phyloP scores from a whole-genome alignment of 2,888 invertebrate genomes.

The Eristalis tenax region DNA sequence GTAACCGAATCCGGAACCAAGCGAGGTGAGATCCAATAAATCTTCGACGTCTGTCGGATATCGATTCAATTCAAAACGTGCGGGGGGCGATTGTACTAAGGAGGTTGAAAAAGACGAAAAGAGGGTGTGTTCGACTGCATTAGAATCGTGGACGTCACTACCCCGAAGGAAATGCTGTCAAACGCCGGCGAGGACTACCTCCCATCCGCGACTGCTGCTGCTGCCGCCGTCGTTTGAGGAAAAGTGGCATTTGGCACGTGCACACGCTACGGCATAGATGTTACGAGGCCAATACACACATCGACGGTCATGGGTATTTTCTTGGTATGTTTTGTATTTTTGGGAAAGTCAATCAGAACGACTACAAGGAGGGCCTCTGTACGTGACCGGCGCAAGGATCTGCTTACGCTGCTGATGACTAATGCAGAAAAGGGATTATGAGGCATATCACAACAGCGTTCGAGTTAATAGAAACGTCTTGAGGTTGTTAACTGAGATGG shows the following conservation, averaged over 20 bases:
- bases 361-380: neutral
- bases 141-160: neutral
- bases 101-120: too few species aligned
- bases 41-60: slow-evolving; percentile 44
- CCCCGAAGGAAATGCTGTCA: neutral
- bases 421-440: neutral
- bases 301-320: neutral
- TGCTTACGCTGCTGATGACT: neutral
- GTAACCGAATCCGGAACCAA: slow-evolving; percentile 15
- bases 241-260: slow-evolving; percentile 48
- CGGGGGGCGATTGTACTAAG: too few species aligned
- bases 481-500: neutral
- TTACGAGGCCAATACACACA: slow-evolving; percentile 1
- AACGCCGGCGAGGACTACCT: neutral
- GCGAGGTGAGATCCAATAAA: slow-evolving; percentile 30
- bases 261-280: neutral
- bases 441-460: neutral
- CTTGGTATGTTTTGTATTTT: too few species aligned
- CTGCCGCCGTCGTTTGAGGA: neutral
- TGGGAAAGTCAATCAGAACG: slow-evolving; percentile 5
- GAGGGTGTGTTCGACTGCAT: neutral
- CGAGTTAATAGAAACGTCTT: neutral
- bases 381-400: neutral
- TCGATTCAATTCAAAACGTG: slow-evolving; percentile 16
- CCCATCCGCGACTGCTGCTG: neutral